These are phyloP conservation scores for Sylvietta virens DNA, from an alignment of 2,113 vertebrate genomes.

Conservation along the genomic window DNA sequence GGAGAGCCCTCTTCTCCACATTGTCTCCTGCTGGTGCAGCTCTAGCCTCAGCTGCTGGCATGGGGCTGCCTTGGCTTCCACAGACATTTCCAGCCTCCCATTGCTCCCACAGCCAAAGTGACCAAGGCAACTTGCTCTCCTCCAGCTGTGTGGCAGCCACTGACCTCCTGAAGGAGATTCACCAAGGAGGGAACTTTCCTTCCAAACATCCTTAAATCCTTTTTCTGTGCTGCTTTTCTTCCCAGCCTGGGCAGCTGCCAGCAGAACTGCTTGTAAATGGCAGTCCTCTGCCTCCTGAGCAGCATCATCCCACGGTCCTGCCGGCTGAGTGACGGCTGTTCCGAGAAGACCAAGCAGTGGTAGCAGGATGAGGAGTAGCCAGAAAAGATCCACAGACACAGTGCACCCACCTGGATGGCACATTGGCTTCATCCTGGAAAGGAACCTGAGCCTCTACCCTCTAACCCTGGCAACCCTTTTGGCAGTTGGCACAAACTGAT, in stretches of 20 bases:
- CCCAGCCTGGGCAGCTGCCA: not conserved
- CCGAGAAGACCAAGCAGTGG: not conserved
- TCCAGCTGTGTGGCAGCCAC: not conserved
- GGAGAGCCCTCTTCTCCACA: not conserved
- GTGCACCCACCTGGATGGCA: not conserved
- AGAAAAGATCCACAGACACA: not conserved
- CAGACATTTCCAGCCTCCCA: not conserved
- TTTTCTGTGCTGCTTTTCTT: not conserved
- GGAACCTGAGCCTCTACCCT: not conserved
- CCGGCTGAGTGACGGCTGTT: not conserved
- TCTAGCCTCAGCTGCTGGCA: not conserved
- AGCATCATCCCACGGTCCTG: conserved; percentile 14
- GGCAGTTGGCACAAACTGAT: not conserved
- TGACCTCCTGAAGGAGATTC: not conserved
- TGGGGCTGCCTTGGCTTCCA: not conserved
- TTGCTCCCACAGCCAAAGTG: not conserved
- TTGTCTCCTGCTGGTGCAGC: not conserved
- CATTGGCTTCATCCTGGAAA: not conserved
- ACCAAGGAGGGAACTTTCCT: not conserved
- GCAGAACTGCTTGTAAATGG: conserved; percentile 29
- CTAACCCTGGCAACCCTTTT: not conserved
- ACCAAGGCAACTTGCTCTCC: not conserved
- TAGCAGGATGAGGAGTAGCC: not conserved
- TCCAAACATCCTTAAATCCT: not conserved
- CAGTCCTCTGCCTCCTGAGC: conserved; percentile 23